These are phyloP conservation scores for Sinocyclocheilus anshuiensis DNA, from an alignment of 2,113 vertebrate species.

Conservation along the genomic window DNA sequence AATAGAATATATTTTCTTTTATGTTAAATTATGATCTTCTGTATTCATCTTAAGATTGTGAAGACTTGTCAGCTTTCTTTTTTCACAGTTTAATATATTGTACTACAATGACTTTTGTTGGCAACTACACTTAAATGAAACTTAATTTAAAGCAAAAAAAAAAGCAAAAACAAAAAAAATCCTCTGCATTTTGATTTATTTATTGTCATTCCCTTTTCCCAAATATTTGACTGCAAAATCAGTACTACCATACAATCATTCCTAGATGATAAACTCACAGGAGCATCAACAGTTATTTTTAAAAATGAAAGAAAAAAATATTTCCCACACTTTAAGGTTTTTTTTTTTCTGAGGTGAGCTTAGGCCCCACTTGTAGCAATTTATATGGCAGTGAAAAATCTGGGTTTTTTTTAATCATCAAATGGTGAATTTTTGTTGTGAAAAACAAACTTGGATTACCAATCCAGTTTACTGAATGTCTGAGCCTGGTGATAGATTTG, in stretches of 20 bases:
- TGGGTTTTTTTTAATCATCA: constrained; percentile 7
- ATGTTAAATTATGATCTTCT: constrained; percentile 99
- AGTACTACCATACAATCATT: constrained; percentile 74
- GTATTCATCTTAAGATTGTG: constrained; percentile 99
- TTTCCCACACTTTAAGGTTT: background rate
- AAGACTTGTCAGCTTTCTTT: constrained; percentile 90
- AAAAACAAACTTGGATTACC: constrained; percentile 36
- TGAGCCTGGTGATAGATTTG: constrained; percentile 32
- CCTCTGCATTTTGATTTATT: constrained; percentile 96
- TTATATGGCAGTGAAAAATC: constrained; percentile 18
- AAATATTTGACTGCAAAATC: constrained; percentile 95
- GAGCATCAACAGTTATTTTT: constrained; percentile 43
- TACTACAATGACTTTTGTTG: constrained; percentile 97
- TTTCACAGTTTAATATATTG: constrained; percentile 99
- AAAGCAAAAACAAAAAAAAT: constrained; percentile 86
- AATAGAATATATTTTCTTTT: constrained; percentile 99
- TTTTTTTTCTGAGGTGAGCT: constrained; percentile 25
- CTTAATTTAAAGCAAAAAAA: constrained; percentile 90
- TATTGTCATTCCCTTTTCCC: constrained; percentile 74
- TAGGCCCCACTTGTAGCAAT: constrained; percentile 39
- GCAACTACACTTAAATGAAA: constrained; percentile 99
- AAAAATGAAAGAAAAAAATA: no score
- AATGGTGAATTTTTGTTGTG: constrained; percentile 29
- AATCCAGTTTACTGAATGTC: constrained; percentile 4
- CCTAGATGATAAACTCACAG: constrained; percentile 34